Evolutionary conservation across 1,140 invertebrate genomes (phyloP).

Genomic region (Drosophila virilis): DNA sequence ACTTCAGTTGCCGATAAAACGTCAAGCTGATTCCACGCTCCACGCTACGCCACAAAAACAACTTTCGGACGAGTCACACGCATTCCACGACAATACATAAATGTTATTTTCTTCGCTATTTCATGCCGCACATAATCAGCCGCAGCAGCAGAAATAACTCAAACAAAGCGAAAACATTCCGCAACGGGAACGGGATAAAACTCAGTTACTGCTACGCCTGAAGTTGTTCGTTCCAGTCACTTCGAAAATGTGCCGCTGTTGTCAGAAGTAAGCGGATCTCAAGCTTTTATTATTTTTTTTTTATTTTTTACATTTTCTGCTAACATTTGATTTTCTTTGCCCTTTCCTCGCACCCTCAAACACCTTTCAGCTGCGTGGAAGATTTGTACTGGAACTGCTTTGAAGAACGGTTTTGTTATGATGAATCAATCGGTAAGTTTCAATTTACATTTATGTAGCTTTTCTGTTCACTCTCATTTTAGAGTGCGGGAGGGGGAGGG

Average conservation of each 20-base stretch:
- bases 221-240: constrained; percentile 10
- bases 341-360: background rate
- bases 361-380: constrained; percentile 85
- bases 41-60: constrained; percentile 41
- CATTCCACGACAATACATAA: constrained; percentile 48
- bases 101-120: constrained; percentile 56
- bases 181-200: constrained; percentile 11
- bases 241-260: constrained; percentile 82
- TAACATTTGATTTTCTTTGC: constrained; percentile 28
- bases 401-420: constrained; percentile 87
- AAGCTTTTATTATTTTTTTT: constrained; percentile 33
- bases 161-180: constrained; percentile 16
- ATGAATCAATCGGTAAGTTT: constrained; percentile 86
- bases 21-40: constrained; percentile 62
- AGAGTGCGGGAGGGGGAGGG: background rate
- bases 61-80: constrained; percentile 66
- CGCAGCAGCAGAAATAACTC: constrained; percentile 20
- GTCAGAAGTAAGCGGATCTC: constrained; percentile 76
- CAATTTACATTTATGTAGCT: constrained; percentile 42
- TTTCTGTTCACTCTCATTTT: constrained; percentile 9
- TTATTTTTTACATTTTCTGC: constrained; percentile 23
- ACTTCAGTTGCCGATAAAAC: constrained; percentile 79
- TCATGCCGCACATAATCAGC: constrained; percentile 30
- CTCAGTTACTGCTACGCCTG: background rate
- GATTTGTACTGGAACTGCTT: constrained; percentile 87